Conservation (phyloP, 2,888 invertebrate genomes). For the Monopis laevigella region DNA sequence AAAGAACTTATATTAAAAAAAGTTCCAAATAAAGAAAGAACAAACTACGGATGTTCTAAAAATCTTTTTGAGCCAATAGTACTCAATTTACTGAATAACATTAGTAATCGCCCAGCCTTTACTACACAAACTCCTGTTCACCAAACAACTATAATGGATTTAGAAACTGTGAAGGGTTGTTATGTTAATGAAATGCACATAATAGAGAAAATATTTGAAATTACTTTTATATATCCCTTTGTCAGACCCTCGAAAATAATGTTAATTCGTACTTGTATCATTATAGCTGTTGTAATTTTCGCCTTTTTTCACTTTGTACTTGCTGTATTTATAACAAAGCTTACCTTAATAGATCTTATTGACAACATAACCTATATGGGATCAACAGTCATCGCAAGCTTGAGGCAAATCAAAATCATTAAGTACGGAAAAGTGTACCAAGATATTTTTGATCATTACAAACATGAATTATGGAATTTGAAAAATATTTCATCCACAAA, state of each 20-base stretch:
- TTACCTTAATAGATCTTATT: slow-evolving; percentile 38
- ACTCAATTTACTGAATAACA: too few relatives aligned
- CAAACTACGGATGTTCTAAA: too few relatives aligned
- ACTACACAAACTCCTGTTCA: too few relatives aligned
- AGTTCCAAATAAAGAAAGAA: too few relatives aligned
- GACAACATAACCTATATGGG: slow-evolving; percentile 48
- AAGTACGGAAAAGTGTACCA: slow-evolving; percentile 31
- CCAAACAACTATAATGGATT: too few relatives aligned
- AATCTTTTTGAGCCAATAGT: too few relatives aligned
- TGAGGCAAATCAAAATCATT: slow-evolving; percentile 37
- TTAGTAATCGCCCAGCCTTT: too few relatives aligned
- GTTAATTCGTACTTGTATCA: slow-evolving; percentile 26
- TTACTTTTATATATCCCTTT: slow-evolving; percentile 40
- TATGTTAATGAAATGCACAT: slow-evolving; percentile 30
- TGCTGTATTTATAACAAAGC: slow-evolving; percentile 30
- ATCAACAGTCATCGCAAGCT: slow-evolving; percentile 35
- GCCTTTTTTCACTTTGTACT: slow-evolving; percentile 33
- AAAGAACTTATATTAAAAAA: too few relatives aligned
- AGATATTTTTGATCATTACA: slow-evolving; percentile 34
- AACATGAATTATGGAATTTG: slow-evolving; percentile 32
- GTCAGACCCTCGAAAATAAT: slow-evolving; percentile 26
- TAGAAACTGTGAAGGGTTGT: not conserved
- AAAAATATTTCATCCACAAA: slow-evolving; percentile 24
- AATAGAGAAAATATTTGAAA: slow-evolving; percentile 29
- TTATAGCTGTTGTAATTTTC: slow-evolving; percentile 26